Evolutionary conservation across 1,140 invertebrate species (phyloP).

Genomic region (Chionoecetes opilio): DNA sequence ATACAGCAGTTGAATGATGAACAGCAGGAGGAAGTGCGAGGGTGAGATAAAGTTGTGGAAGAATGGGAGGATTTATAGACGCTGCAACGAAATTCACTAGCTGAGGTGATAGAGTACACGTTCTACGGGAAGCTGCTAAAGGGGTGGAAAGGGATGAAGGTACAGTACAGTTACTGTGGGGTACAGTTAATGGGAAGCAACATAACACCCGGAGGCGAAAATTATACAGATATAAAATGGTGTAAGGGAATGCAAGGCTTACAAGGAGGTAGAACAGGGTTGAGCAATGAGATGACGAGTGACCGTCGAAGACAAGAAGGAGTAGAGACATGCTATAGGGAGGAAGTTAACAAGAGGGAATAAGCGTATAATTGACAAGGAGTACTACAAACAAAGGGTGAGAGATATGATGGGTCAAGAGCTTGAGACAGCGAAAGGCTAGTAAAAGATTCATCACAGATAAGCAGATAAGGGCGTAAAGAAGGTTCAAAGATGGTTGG

Average conservation of each 20-base stretch:
- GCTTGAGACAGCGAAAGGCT: background rate
- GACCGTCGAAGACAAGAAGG: background rate
- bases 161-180: too few species aligned
- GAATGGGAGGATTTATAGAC: background rate
- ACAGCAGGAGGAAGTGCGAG: background rate
- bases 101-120: background rate
- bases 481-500: background rate
- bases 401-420: background rate
- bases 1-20: background rate
- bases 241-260: background rate
- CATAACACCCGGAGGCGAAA: background rate
- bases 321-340: background rate
- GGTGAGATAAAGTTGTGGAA: background rate
- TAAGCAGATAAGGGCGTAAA: background rate
- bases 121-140: background rate
- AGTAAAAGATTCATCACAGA: too few species aligned
- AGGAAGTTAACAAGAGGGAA: background rate
- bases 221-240: background rate
- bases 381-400: background rate
- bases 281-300: background rate
- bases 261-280: background rate
- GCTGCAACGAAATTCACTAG: background rate
- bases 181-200: background rate
- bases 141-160: background rate
- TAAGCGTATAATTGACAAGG: background rate